Conservation (phyloP, 2,113 vertebrate species). For the Gnathonemus echidnorhynchus region DNA sequence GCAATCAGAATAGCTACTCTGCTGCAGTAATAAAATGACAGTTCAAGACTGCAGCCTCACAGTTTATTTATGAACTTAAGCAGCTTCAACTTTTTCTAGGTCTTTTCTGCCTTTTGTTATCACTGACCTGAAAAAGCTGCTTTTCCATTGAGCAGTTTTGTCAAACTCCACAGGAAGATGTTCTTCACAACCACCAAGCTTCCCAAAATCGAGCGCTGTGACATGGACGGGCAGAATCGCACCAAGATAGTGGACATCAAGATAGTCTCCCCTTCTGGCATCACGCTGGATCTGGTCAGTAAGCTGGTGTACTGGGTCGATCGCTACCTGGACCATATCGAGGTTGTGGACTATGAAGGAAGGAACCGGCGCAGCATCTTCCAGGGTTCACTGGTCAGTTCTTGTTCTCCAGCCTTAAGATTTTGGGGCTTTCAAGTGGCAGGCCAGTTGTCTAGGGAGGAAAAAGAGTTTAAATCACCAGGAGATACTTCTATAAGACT, state of each 20-base stretch:
- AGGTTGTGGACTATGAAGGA: constrained; percentile 94
- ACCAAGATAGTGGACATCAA: constrained; percentile 95
- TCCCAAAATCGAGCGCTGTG: constrained; percentile 89
- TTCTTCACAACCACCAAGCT: constrained; percentile 95
- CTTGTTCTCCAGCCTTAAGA: not conserved
- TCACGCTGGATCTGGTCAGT: constrained; percentile 89
- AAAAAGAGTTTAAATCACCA: constrained; percentile 48
- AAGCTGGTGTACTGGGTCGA: constrained; percentile 92
- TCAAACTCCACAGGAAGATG: constrained; percentile 67
- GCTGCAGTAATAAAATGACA: not conserved
- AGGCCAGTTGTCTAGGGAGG: constrained; percentile 32
- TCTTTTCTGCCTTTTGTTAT: not conserved
- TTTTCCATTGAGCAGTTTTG: not conserved
- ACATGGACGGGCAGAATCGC: constrained; percentile 96
- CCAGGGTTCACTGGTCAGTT: constrained; percentile 85
- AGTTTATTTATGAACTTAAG: not conserved
- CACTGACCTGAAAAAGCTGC: not conserved
- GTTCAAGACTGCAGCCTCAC: not conserved
- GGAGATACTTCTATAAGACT: not conserved
- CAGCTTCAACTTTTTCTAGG: not conserved
- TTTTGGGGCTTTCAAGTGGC: not conserved
- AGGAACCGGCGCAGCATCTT: constrained; percentile 94
- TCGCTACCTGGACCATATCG: constrained; percentile 92
- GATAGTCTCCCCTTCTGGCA: constrained; percentile 89
- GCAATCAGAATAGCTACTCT: not conserved